Evolutionary conservation across 2,888 invertebrate genomes (phyloP).

Genomic region (Heliconius aoede): DNA sequence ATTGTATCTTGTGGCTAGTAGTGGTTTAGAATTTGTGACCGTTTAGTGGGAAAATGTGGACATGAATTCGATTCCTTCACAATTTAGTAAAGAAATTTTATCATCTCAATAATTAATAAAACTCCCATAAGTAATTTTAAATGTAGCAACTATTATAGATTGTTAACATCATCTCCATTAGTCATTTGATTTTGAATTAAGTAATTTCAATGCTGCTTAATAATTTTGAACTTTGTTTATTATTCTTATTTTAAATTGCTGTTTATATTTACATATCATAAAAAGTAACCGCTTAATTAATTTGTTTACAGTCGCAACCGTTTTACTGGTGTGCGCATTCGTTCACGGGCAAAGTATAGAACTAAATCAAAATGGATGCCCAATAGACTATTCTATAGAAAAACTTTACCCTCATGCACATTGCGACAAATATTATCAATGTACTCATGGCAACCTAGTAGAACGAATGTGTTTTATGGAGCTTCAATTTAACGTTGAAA

Average conservation of each 20-base stretch:
- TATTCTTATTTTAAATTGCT: background rate
- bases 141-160: too few relatives aligned
- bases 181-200: too few relatives aligned
- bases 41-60: too few relatives aligned
- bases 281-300: conserved; percentile 3
- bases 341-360: conserved; percentile 53
- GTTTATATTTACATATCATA: too few relatives aligned
- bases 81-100: too few relatives aligned
- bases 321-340: conserved; percentile 64
- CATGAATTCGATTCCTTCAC: too few relatives aligned
- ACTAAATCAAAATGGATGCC: conserved; percentile 51
- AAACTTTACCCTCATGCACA: conserved; percentile 54
- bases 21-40: too few relatives aligned
- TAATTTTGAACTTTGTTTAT: background rate
- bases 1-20: too few relatives aligned
- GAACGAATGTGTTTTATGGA: conserved; percentile 49
- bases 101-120: too few relatives aligned
- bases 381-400: conserved; percentile 49
- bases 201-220: too few relatives aligned
- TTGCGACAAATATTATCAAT: conserved; percentile 57
- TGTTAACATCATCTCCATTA: too few relatives aligned
- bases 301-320: conserved; percentile 59
- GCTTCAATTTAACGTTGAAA: conserved; percentile 49
- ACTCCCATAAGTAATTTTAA: too few relatives aligned
- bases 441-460: conserved; percentile 53